Evolutionary conservation across 2,888 invertebrate genomes (phyloP).

Genomic region (Timandra comae): DNA sequence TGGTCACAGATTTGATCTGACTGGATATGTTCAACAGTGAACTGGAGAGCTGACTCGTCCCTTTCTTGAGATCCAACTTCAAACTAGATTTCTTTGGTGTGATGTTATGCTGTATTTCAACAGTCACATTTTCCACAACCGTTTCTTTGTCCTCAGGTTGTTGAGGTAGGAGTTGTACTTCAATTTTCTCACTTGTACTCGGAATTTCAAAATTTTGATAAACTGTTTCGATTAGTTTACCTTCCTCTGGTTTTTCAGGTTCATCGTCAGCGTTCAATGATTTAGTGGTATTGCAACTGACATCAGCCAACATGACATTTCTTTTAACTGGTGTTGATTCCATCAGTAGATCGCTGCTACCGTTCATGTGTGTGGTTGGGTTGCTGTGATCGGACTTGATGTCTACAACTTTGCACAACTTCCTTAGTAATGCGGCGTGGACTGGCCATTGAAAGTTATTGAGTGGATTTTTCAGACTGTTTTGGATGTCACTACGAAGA

Average conservation of each 20-base stretch:
- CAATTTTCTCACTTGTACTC: slow-evolving; percentile 13
- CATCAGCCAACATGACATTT: slow-evolving; percentile 57
- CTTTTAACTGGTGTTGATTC: slow-evolving; percentile 39
- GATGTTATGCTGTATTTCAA: slow-evolving; percentile 70
- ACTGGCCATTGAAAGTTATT: slow-evolving; percentile 57
- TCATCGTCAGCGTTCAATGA: slow-evolving; percentile 54
- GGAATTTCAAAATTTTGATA: slow-evolving; percentile 22
- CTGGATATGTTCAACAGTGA: slow-evolving; percentile 68
- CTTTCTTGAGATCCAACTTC: slow-evolving; percentile 64
- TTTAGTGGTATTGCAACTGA: slow-evolving; percentile 61
- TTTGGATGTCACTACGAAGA: slow-evolving; percentile 57
- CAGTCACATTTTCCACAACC: slow-evolving; percentile 65
- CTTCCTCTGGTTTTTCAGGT: slow-evolving; percentile 27
- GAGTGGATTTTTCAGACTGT: slow-evolving; percentile 42
- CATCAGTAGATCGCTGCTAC: slow-evolving; percentile 43
- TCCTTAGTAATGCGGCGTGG: slow-evolving; percentile 59
- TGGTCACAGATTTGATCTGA: slow-evolving; percentile 70
- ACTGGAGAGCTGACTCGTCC: slow-evolving; percentile 61
- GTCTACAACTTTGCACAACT: slow-evolving; percentile 65
- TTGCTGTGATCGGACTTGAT: slow-evolving; percentile 55
- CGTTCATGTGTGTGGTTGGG: slow-evolving; percentile 54
- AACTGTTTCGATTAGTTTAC: slow-evolving; percentile 21
- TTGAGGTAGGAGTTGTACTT: slow-evolving; percentile 16
- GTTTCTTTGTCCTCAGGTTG: slow-evolving; percentile 44
- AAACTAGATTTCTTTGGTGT: slow-evolving; percentile 69